Base-by-base conservation (phyloP, 64 coral and sea anemone genomes). In the Pachyseris speciosa region DNA sequence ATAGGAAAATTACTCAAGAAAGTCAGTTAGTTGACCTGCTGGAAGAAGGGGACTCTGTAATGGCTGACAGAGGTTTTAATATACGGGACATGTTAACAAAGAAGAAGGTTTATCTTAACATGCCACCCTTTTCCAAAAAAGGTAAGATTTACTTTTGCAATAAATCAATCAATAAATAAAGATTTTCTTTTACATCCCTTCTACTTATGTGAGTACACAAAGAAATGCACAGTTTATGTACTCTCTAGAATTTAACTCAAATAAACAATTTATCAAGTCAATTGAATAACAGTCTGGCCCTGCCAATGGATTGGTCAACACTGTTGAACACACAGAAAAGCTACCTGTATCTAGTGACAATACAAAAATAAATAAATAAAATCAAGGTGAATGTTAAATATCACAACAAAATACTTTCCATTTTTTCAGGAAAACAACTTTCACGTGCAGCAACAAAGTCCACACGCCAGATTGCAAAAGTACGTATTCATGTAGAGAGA, bases 41-140 rank as follows among this genome's bases (percentile, higher is more conserved):
- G 37, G 87, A 89, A 27, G 73, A 80, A 17, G 87, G 74, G 2
- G 87, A 90, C 60, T 69, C 74, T 0, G 87, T 90, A 29, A 89
- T 89, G 87, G 73, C 87, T 80, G 87, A 90, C n/a, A 77, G 87
- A 33, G 87, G 87, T 29, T 80, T 90, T 13, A 90, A 68, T 45
- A 38, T 90, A 37, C 22, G 74, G 16, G 87, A 80, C 40, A 37
- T 90, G 20, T 38, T 90, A 52, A 90, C 87, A 2, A 90, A 80
- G 87, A 89, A 89, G 59, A 89, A 89, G 42, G 87, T 80, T 16
- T 80, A 90, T 64, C 31, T 90, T 4, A 83, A 91, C 64, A 91
- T 91, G 19, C 49, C 61, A 15, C 76, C 76, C 51, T 80, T 80
- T 80, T 81, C 74, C 26, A 80, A 83, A 83, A 90, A 91, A 83